Evolutionary conservation across 2,797 vertebrate genomes (phyloP).

Genomic region (Synanceia verrucosa): DNA sequence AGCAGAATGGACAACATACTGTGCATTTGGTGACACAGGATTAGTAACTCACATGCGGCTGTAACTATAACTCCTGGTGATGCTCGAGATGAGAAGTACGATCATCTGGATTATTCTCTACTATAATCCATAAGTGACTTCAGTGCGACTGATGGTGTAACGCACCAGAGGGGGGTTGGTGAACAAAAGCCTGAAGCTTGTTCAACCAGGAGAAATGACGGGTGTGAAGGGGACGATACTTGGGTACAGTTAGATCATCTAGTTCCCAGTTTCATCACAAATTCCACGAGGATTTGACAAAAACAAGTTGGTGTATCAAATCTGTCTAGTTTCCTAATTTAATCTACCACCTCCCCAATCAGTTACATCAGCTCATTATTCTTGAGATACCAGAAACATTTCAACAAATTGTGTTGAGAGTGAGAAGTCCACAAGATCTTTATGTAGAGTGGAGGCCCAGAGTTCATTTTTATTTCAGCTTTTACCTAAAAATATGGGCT

Average conservation of each 20-base stretch:
- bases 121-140: slow-evolving; percentile 51
- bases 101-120: slow-evolving; percentile 53
- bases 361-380: neutral
- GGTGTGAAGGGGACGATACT: neutral
- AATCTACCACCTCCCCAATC: neutral
- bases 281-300: neutral
- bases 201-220: slow-evolving; percentile 14
- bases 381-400: neutral
- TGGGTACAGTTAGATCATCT: neutral
- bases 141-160: slow-evolving; percentile 3
- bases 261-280: neutral
- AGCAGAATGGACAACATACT: slow-evolving; percentile 15
- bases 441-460: neutral
- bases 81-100: slow-evolving; percentile 29
- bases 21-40: slow-evolving; percentile 12
- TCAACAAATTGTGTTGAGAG: slow-evolving; percentile 10
- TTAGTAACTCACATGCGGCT: slow-evolving; percentile 25
- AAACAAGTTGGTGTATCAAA: neutral
- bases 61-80: slow-evolving; percentile 46
- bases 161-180: neutral
- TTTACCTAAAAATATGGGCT: neutral
- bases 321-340: neutral
- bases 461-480: slow-evolving; percentile 4
- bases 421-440: slow-evolving; percentile 1
- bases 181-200: neutral